Evolutionary conservation across 2,797 vertebrate species (phyloP), one percentile per base, ranked within the genome.

Genomic region (Lagocephalus sceleratus): DNA sequence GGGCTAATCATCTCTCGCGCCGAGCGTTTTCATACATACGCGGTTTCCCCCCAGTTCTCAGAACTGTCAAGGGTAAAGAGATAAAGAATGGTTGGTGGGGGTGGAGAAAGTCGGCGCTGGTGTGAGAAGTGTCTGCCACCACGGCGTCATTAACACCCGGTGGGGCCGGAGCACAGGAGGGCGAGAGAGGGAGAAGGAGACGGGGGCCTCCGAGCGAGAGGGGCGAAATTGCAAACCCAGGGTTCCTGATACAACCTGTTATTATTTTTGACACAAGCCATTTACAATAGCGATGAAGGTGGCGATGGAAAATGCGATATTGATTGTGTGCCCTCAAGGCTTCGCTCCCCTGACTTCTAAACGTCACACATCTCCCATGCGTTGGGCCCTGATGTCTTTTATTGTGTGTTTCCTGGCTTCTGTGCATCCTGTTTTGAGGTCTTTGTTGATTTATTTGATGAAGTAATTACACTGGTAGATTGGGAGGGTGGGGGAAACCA

Each of bases 231-330:
- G 89, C 90, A 90, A 92, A 90, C 88, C 90, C 87, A 90, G 89
- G 90, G 89, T 92, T 92, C 81, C 87, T 87, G 88, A 92, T 91
- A 89, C 87, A 89, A 89, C 87, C 89, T 91, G 90, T 91, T 92
- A 92, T 92, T 92, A 90, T 92, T 92, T 92, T 90, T 91, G 91
- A 92, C 91, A 92, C 89, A 90, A 92, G 89, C 89, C 91, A 92
- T 92, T 92, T 92, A 92, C 90, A 92, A 92, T 88, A 86, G 88
- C 90, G 87, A 87, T 87, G 88, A 91, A 92, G 90, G 90, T 92
- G 90, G 90, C 89, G 84, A 91, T 89, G 88, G 90, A 92, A 91
- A 91, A 91, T 92, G 86, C 90, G 90, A 90, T 92, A 92, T 92
- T 91, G 91, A 92, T 91, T 92, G 90, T 88, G 84, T 83, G 86